These are phyloP conservation scores for Morpho achilles DNA, from an alignment of 2,888 invertebrate species.

Conservation along the genomic window DNA sequence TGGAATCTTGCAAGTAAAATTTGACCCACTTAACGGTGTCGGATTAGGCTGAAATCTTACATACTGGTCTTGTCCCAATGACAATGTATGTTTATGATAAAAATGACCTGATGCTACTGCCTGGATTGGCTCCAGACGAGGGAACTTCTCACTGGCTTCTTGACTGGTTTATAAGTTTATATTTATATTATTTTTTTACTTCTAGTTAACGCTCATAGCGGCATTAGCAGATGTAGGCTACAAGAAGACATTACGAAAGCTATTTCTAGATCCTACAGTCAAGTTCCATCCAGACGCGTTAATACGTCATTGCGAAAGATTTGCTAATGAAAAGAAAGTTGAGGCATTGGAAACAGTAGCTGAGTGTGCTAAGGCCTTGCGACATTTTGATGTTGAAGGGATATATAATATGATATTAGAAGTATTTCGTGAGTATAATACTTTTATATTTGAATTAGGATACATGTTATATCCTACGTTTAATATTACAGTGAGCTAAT, in stretches of 20 bases:
- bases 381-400: conserved; percentile 52
- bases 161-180: background rate
- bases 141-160: no score
- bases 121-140: no score
- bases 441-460: no score
- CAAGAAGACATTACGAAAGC: conserved; percentile 67
- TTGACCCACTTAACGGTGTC: no score
- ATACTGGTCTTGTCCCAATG: no score
- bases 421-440: conserved; percentile 65
- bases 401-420: conserved; percentile 71
- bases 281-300: conserved; percentile 74
- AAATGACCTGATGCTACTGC: no score
- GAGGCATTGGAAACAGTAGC: conserved; percentile 51
- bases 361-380: conserved; percentile 49
- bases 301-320: conserved; percentile 71
- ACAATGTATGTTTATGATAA: no score
- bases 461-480: no score
- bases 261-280: conserved; percentile 73
- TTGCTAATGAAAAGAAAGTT: conserved; percentile 58
- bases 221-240: conserved; percentile 77
- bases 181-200: conserved; percentile 13
- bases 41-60: no score
- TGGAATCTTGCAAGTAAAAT: no score
- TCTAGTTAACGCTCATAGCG: conserved; percentile 66
- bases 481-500: no score